These are phyloP conservation scores for Rallus limicola DNA, from an alignment of 2,113 vertebrate species.

Conservation along the genomic window DNA sequence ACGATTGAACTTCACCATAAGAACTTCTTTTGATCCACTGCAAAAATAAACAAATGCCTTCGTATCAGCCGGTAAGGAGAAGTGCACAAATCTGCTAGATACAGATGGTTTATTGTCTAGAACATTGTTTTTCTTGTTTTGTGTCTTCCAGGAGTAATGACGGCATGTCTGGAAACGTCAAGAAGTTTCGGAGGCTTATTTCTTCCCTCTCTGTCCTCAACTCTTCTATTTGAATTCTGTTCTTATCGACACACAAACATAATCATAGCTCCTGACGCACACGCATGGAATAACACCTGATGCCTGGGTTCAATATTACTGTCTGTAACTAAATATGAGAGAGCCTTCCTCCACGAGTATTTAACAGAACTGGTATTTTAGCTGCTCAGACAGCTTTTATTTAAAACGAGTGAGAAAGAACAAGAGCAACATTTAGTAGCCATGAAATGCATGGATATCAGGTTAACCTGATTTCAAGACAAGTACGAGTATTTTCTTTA, in stretches of 20 bases:
- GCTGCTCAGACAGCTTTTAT: background rate
- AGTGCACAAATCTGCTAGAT: background rate
- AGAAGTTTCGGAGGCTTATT: background rate
- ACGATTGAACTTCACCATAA: background rate
- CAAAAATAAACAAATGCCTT: constrained; percentile 42
- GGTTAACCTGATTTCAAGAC: background rate
- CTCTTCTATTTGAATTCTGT: background rate
- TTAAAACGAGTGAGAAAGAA: background rate
- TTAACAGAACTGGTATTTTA: background rate
- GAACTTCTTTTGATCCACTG: constrained; percentile 31
- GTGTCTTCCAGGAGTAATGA: background rate
- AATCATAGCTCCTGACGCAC: background rate
- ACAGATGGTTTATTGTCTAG: background rate
- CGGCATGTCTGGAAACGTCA: background rate
- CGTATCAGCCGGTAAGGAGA: background rate
- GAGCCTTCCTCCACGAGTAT: background rate
- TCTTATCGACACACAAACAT: background rate
- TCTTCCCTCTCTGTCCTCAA: background rate
- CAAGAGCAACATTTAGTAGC: background rate
- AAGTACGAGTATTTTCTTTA: background rate
- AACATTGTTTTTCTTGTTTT: background rate
- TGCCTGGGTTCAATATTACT: background rate
- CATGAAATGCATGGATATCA: background rate
- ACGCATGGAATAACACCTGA: background rate
- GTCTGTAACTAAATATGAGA: background rate